These are phyloP conservation scores for Percina caprodes DNA, from an alignment of 2,113 vertebrate species.

Conservation along the genomic window DNA sequence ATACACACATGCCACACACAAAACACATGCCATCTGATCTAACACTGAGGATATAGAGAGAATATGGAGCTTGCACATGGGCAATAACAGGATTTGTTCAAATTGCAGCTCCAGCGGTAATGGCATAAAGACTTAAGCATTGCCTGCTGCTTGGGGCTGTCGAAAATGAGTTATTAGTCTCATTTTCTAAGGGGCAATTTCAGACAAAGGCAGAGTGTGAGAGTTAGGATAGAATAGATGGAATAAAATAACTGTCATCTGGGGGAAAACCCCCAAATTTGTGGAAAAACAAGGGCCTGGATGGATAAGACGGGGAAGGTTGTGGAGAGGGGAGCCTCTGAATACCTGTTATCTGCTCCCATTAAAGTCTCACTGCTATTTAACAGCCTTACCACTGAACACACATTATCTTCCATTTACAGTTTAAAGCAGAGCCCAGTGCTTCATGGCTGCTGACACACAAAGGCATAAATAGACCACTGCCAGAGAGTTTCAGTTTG, in stretches of 20 bases:
- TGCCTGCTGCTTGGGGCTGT: conserved; percentile 71
- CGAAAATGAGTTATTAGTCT: conserved; percentile 78
- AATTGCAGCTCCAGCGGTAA: conserved; percentile 63
- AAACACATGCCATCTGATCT: conserved; percentile 36
- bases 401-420: conserved; percentile 24
- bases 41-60: conserved; percentile 28
- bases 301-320: conserved; percentile 13
- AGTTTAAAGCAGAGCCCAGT: conserved; percentile 1
- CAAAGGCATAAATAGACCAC: not conserved
- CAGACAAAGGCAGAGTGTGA: conserved; percentile 64
- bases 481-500: not conserved
- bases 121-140: conserved; percentile 73
- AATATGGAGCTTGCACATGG: conserved; percentile 47
- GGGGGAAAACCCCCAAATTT: conserved; percentile 45
- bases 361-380: conserved; percentile 1
- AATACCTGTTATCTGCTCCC: conserved; percentile 34
- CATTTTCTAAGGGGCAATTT: conserved; percentile 74
- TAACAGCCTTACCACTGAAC: conserved; percentile 23
- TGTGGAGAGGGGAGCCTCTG: conserved; percentile 7
- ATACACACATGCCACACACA: conserved; percentile 22
- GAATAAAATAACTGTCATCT: conserved; percentile 59
- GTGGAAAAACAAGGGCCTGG: conserved; percentile 41
- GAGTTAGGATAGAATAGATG: conserved; percentile 35
- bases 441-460: conserved; percentile 9
- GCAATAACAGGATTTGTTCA: conserved; percentile 64